Percentiles rank a stretch among this genome's conserved stretches.
Evolutionary conservation across 2,888 invertebrate genomes (phyloP).

Genomic region (Oscheius sp.): DNA sequence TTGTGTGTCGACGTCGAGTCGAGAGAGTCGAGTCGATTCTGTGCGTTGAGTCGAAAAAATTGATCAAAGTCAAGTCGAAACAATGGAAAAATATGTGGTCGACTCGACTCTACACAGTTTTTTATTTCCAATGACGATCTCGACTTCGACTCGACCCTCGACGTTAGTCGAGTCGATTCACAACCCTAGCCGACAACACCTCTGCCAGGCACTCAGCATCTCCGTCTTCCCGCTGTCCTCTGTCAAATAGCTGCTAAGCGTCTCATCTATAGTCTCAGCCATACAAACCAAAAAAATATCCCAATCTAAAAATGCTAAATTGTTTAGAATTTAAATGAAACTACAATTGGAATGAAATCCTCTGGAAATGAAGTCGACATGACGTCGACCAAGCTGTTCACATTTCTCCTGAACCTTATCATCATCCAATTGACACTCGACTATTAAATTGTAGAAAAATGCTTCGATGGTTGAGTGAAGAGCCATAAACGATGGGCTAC

Average conservation of each 20-base stretch:
- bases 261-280: constrained; percentile 56
- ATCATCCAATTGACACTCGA: constrained; percentile 52
- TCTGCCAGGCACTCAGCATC: constrained; percentile 59
- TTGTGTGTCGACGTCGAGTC: no score
- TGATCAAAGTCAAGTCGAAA: no score
- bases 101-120: no score
- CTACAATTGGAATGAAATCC: constrained; percentile 61
- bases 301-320: no score
- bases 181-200: constrained; percentile 40
- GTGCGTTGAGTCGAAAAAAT: no score
- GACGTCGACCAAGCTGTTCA: constrained; percentile 55
- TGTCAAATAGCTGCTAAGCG: constrained; percentile 45
- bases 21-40: no score
- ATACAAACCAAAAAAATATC: constrained; percentile 57
- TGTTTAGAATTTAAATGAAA: no score
- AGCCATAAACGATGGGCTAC: constrained; percentile 54
- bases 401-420: constrained; percentile 50
- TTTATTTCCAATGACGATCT: no score
- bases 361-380: constrained; percentile 61
- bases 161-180: no score
- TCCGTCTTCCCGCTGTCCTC: constrained; percentile 53
- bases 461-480: constrained; percentile 56
- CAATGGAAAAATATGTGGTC: no score
- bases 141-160: no score
- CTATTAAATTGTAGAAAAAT: constrained; percentile 58